These are phyloP conservation scores for Megathymus violae DNA, from an alignment of 1,140 invertebrate genomes.

Conservation along the genomic window DNA sequence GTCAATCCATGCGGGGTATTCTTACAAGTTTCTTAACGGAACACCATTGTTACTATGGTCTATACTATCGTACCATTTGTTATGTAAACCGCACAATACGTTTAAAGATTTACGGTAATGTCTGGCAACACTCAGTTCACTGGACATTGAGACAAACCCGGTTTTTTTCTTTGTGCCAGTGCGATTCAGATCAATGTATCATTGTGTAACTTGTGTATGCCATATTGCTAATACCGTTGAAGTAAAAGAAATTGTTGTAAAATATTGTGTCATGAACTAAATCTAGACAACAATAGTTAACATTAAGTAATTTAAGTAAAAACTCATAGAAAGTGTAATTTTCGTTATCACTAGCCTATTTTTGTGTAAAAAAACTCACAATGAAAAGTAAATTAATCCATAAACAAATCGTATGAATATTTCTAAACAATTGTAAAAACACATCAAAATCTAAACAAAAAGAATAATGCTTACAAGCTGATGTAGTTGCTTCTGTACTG, in stretches of 20 bases:
- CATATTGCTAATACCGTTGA: slow-evolving; percentile 8
- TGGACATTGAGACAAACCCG: slow-evolving; percentile 41
- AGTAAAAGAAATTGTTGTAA: slow-evolving; percentile 14
- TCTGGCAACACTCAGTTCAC: slow-evolving; percentile 38
- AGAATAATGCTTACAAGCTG: too few species aligned
- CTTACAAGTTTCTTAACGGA: slow-evolving; percentile 56
- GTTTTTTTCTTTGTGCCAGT: slow-evolving; percentile 44
- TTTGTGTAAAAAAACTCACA: too few species aligned
- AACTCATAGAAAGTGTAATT: too few species aligned
- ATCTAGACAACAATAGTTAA: too few species aligned
- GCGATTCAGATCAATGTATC: slow-evolving; percentile 25
- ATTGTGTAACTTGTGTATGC: slow-evolving; percentile 13
- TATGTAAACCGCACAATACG: slow-evolving; percentile 59
- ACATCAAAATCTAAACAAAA: too few species aligned
- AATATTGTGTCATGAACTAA: slow-evolving; percentile 6
- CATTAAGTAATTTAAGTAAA: too few species aligned
- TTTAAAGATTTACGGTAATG: slow-evolving; percentile 50
- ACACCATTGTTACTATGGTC: slow-evolving; percentile 35
- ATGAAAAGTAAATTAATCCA: too few species aligned
- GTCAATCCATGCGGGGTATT: slow-evolving; percentile 33
- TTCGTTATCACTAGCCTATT: too few species aligned
- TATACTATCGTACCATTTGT: slow-evolving; percentile 51
- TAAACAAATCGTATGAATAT: too few species aligned
- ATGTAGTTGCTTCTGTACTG: background rate
- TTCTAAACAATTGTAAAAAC: too few species aligned